A percentile compares a stretch with the other conserved stretches of the same genome.
phyloP scores from a whole-genome alignment of 1,140 invertebrate genomes.

The Eumaeus atala region DNA sequence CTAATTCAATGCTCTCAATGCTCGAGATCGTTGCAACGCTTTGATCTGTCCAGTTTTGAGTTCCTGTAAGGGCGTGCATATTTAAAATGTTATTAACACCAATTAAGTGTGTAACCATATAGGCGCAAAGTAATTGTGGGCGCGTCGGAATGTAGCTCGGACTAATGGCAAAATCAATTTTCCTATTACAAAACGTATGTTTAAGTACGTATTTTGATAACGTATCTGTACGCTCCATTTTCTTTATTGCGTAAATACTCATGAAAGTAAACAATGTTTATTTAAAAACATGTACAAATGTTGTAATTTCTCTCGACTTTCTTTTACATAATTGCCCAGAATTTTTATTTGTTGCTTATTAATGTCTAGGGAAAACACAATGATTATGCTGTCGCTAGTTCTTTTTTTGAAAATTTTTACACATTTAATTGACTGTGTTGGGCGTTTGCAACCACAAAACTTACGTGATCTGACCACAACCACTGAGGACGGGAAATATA shows the following conservation, averaged over 20 bases:
- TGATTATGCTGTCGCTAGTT: no score
- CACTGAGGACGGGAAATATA: no score
- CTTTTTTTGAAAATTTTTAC: no score
- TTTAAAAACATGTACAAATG: no score
- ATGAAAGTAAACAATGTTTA: no score
- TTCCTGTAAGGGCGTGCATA: constrained; percentile 11
- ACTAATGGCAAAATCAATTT: constrained; percentile 23
- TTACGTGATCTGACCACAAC: no score
- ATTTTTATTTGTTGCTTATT: no score
- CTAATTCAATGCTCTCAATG: background rate
- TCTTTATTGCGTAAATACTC: background rate
- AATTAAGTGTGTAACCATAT: constrained; percentile 14
- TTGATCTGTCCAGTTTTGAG: constrained; percentile 1
- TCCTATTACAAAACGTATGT: constrained; percentile 24
- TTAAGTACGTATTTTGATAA: constrained; percentile 3
- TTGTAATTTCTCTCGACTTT: no score
- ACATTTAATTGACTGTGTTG: no score
- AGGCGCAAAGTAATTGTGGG: constrained; percentile 8
- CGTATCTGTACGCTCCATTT: constrained; percentile 5
- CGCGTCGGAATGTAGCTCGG: constrained; percentile 10
- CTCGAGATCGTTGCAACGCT: background rate
- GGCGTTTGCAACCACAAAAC: no score
- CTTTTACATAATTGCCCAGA: no score
- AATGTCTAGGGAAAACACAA: no score
- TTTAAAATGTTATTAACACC: constrained; percentile 17